phyloP scores from a whole-genome alignment of 2,113 vertebrate species.

The Rynchops niger region DNA sequence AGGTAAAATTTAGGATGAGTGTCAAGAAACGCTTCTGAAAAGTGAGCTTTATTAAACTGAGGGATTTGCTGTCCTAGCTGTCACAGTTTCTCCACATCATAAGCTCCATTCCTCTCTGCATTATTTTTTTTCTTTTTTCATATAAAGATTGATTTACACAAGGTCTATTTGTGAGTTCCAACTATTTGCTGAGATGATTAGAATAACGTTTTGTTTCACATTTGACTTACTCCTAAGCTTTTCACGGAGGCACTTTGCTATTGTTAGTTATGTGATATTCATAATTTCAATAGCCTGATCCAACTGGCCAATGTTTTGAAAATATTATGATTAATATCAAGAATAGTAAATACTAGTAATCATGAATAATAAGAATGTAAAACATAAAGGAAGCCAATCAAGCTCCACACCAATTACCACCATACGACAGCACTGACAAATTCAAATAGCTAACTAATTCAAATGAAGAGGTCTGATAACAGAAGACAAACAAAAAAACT shows the following conservation, averaged over 20 bases:
- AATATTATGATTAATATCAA: not conserved
- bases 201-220: not conserved
- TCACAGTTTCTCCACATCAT: not conserved
- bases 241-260: not conserved
- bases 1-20: not conserved
- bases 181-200: not conserved
- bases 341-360: not conserved
- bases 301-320: not conserved
- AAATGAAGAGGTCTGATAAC: not conserved
- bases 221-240: not conserved
- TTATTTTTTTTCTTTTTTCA: not conserved
- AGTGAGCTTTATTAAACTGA: not conserved
- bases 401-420: not conserved
- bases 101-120: not conserved
- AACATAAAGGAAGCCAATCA: not conserved
- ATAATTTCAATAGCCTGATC: not conserved
- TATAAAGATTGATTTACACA: not conserved
- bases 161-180: not conserved
- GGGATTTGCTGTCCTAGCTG: not conserved
- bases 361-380: not conserved
- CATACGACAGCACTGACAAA: not conserved
- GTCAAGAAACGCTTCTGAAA: not conserved
- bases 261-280: not conserved
- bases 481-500: not conserved
- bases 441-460: not conserved